Base-by-base conservation (phyloP, 1,140 invertebrate genomes). In the Sesamia nonagrioides region DNA sequence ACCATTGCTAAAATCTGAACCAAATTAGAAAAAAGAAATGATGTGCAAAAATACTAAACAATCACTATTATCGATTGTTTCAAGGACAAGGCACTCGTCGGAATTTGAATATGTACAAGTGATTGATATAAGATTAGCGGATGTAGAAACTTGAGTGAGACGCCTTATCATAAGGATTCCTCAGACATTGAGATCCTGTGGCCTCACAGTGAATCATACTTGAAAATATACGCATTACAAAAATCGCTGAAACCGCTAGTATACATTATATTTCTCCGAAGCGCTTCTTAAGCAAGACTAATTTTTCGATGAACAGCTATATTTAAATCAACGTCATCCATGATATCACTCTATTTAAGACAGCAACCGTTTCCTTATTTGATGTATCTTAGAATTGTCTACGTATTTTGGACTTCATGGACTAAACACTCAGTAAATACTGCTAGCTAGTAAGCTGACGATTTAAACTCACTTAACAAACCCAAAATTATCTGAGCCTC, bases 161-260 rank as follows among this genome's bases (percentile, higher is more conserved):
- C 8, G 37, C 37, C 61, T 66, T 66, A 66, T 66, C 61, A 17
- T 18, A 42, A 66, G 61, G 37, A 66, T 66, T 66, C n/a, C 61
- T 42, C 3, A 66, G 18, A 60, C 27, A 13, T 60, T 79, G 27
- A 48, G 48, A 18, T 82, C 80, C 37, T 61, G 60, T 17, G 27
- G 21, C 45, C 48, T 35, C 68, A n/a, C 35, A 13, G 37, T 60
- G 56, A 60, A 60, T 60, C 56, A 60, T 60, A 11, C 21, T 60
- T 15, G 4, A 33, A 27, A 33, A 15, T 33, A 3, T 60, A 50
- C 42, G 42, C 54, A 6, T 9, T 56, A 7, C 7, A 9, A 27
- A 27, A 18, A 13, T 17, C 7, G 18, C 3, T 56, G 21, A 33
- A 56, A 56, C 52, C 21, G 9, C n/a, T 2, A 1, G 7, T 7